phyloP scores from a whole-genome alignment of 2,888 invertebrate genomes.

The Drosophila siamana region DNA sequence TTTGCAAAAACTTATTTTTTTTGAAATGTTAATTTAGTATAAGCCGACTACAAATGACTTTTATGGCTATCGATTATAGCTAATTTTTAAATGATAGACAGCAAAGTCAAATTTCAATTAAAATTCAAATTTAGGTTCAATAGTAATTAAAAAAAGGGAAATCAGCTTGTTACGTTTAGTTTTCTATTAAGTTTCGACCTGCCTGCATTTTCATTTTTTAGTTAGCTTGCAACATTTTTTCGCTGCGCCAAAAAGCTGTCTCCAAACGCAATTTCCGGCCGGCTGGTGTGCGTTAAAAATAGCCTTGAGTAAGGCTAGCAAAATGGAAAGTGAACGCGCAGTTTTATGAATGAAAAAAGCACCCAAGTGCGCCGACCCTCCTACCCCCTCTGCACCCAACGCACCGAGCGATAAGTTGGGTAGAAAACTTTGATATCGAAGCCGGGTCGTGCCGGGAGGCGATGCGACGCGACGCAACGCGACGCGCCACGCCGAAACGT shows the following conservation, averaged over 20 bases:
- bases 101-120: neutral
- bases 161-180: slow-evolving; percentile 1
- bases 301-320: slow-evolving; percentile 67
- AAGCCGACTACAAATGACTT: neutral
- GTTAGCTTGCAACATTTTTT: slow-evolving; percentile 3
- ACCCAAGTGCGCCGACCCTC: slow-evolving; percentile 23
- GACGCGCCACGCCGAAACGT: neutral
- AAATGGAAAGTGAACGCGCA: slow-evolving; percentile 59
- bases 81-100: neutral
- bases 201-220: neutral
- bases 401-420: slow-evolving; percentile 11
- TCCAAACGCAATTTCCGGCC: slow-evolving; percentile 59
- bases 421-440: slow-evolving; percentile 37
- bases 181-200: slow-evolving; percentile 3
- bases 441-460: slow-evolving; percentile 10
- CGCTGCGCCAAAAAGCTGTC: slow-evolving; percentile 23
- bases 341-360: slow-evolving; percentile 65
- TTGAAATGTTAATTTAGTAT: neutral
- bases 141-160: neutral
- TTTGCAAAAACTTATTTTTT: no score
- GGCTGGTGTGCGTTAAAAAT: slow-evolving; percentile 73
- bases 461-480: no score
- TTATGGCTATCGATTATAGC: neutral
- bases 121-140: neutral
- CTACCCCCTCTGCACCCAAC: neutral